Base-by-base conservation (phyloP, 2,797 vertebrate genomes). In the Xenopus petersii region DNA sequence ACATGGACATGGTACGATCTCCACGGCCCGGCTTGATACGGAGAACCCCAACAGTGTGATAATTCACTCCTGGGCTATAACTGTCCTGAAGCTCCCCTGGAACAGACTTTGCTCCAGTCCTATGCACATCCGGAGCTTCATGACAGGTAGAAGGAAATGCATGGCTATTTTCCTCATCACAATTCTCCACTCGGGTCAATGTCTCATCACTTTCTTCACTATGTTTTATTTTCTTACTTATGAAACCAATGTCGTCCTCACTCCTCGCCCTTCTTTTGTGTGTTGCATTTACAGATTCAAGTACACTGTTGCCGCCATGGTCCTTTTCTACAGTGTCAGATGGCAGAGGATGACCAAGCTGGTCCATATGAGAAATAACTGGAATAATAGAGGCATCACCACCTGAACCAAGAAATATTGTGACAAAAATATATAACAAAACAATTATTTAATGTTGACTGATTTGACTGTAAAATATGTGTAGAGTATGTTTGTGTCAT, bases 381-480 rank as follows among this genome's bases (percentile, higher is more conserved):
- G 96, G 95, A 80, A 98, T 90, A 81, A 99, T 98, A 70, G 97
- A 96, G 26, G 95, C 95, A 56, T 99, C 97, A 4, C 97, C 97
- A 88, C 97, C 97, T 98, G 81, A 33, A 51, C 33, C 33, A 56
- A 36, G 79, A 63, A 36, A 63, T 8, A 61, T 10, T 1, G 24
- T 30, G 7, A 61, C 3, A 12, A 54, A 54, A 12, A 54, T 12
- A 42, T 5, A 42, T 9, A 42, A 42, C 36, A 42, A 42, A 42
- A 42, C 8, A 42, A 42, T 7, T 6, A 42, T 42, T 1, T 42
- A 42, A 42, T 42, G 36, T 6, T 9, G 36, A 42, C 4, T 6
- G 36, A 42, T 42, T 42, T 42, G 5, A 42, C 36, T 42, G 5
- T 42, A 42, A 6, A 42, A 42, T 42, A 42, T 42, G 36, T 42